Evolutionary conservation across 1,140 invertebrate species (phyloP).

Genomic region (Batillaria attramentaria): DNA sequence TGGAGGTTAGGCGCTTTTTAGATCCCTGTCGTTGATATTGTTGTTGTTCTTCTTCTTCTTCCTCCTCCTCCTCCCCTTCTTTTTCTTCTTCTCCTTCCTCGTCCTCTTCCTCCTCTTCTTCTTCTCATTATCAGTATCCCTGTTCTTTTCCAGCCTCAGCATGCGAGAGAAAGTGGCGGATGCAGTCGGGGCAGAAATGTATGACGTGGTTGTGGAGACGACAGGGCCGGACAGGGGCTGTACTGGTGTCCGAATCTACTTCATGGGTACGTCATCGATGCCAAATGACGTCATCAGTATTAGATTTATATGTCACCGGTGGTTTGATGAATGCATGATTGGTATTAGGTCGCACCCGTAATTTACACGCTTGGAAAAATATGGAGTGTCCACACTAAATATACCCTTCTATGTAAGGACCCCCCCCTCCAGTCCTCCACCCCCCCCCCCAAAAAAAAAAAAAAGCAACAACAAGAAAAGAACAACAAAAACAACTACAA

Average conservation of each 20-base stretch:
- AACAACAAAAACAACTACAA: too few relatives aligned
- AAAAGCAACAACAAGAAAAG: not conserved
- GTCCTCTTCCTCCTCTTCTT: too few relatives aligned
- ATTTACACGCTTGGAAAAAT: too few relatives aligned
- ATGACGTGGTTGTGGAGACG: not conserved
- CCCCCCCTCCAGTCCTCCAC: not conserved
- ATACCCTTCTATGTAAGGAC: not conserved
- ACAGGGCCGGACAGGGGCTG: not conserved
- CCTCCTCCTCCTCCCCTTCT: too few relatives aligned
- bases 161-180: not conserved
- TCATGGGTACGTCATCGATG: not conserved
- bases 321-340: not conserved
- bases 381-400: not conserved
- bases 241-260: not conserved
- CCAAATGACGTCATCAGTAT: not conserved
- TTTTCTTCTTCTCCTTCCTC: too few relatives aligned
- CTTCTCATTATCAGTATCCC: too few relatives aligned
- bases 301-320: not conserved
- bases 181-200: not conserved
- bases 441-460: not conserved
- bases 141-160: not conserved
- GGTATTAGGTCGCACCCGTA: too few relatives aligned
- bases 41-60: too few relatives aligned
- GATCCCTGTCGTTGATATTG: too few relatives aligned
- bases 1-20: too few relatives aligned